Evolutionary conservation across 2,113 vertebrate genomes (phyloP).

Genomic region (Tympanuchus pallidicinctus): DNA sequence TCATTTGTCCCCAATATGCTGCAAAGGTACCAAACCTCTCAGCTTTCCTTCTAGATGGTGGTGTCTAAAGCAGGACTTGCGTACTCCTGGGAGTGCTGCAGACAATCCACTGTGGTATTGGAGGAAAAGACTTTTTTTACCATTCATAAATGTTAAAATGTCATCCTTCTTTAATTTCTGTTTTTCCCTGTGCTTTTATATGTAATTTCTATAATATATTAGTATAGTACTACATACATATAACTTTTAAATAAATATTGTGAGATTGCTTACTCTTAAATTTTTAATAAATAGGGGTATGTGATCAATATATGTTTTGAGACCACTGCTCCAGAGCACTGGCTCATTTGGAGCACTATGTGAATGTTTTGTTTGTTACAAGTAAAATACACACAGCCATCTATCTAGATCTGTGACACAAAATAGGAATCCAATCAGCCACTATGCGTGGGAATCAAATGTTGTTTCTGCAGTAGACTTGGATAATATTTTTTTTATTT

Average conservation of each 20-base stretch:
- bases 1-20: fast-evolving
- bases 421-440: not conserved
- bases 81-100: fast-evolving
- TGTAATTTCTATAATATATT: not conserved
- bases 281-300: not conserved
- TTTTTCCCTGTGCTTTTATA: not conserved
- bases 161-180: not conserved
- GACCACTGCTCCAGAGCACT: not conserved
- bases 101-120: not conserved
- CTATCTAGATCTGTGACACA: not conserved
- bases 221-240: not conserved
- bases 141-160: not conserved
- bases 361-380: not conserved
- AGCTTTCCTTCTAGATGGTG: not conserved
- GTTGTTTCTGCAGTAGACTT: too few relatives aligned
- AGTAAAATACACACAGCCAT: not conserved
- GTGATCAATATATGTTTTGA: not conserved
- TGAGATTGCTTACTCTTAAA: not conserved
- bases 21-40: not conserved
- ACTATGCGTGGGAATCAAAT: too few relatives aligned
- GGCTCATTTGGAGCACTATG: not conserved
- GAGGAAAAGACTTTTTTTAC: not conserved
- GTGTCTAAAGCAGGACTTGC: not conserved
- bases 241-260: not conserved
- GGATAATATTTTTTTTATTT: too few relatives aligned